These are phyloP conservation scores for Clanis bilineata DNA, from an alignment of 2,888 invertebrate species.

Conservation along the genomic window DNA sequence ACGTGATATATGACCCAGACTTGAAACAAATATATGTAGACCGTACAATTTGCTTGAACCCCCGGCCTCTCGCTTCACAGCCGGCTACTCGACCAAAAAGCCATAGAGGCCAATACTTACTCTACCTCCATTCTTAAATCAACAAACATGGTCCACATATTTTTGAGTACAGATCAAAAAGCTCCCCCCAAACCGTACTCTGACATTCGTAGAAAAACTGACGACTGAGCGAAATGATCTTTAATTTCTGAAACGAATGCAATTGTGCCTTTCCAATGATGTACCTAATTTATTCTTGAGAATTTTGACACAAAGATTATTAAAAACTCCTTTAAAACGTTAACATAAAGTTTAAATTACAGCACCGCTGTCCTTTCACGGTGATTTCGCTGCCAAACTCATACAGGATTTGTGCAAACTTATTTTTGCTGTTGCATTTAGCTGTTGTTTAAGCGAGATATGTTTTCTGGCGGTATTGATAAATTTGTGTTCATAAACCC, in stretches of 20 bases:
- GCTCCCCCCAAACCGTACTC: slow-evolving; percentile 32
- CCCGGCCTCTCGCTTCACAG: too few relatives aligned
- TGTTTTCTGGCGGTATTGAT: neutral
- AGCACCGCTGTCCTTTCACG: neutral
- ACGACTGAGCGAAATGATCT: slow-evolving; percentile 49
- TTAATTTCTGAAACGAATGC: slow-evolving; percentile 44
- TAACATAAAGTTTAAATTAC: neutral
- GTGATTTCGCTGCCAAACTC: neutral
- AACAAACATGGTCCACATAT: slow-evolving; percentile 31
- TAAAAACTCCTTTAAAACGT: neutral
- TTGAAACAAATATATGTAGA: too few relatives aligned
- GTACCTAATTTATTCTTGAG: slow-evolving; percentile 6
- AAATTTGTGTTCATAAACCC: neutral
- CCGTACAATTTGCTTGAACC: too few relatives aligned
- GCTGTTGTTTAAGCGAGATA: neutral
- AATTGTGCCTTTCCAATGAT: too few relatives aligned
- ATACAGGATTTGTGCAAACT: neutral
- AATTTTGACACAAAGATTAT: neutral
- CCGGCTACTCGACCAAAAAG: too few relatives aligned
- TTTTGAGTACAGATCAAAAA: slow-evolving; percentile 34
- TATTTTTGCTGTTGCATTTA: neutral
- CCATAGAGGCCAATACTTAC: too few relatives aligned
- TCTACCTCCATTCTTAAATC: slow-evolving; percentile 19
- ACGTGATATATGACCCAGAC: too few relatives aligned
- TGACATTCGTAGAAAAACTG: slow-evolving; percentile 45